phyloP scores from a whole-genome alignment of 2,888 invertebrate species.

The Polylopha cassiicola region DNA sequence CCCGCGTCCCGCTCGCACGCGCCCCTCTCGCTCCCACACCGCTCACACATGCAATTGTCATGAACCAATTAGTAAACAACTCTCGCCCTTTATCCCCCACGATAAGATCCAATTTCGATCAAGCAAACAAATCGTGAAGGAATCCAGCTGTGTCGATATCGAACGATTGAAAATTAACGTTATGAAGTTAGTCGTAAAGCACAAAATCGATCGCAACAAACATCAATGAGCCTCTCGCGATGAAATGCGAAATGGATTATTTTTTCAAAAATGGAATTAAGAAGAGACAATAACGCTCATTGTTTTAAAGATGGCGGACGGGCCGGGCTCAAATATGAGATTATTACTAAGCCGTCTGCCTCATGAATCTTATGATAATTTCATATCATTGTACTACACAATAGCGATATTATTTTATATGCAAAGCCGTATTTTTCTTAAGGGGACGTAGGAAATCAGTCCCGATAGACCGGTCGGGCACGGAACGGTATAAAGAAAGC shows the following conservation, averaged over 20 bases:
- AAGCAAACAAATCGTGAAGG: conserved; percentile 42
- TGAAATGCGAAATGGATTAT: conserved; percentile 76
- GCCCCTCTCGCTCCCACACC: conserved; percentile 42
- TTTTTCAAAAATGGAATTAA: conserved; percentile 77
- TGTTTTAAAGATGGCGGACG: conserved; percentile 74
- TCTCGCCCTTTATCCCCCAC: conserved; percentile 41
- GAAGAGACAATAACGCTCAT: conserved; percentile 76
- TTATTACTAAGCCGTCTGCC: conserved; percentile 61
- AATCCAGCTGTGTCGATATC: conserved; percentile 53
- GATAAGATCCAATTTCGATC: conserved; percentile 54
- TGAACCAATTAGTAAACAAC: conserved; percentile 61
- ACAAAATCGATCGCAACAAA: conserved; percentile 32
- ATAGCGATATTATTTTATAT: conserved; percentile 51
- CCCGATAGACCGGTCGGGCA: conserved; percentile 47
- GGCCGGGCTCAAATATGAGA: conserved; percentile 63
- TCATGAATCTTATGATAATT: conserved; percentile 56
- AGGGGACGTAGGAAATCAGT: conserved; percentile 49
- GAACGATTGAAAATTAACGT: conserved; percentile 35
- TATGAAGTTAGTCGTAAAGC: conserved; percentile 34
- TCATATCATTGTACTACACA: conserved; percentile 56
- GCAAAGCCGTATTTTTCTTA: conserved; percentile 41
- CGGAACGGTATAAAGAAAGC: conserved; percentile 36
- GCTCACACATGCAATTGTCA: conserved; percentile 55
- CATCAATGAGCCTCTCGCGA: conserved; percentile 66
- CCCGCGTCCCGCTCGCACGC: conserved; percentile 44